phyloP scores from a whole-genome alignment of 2,888 invertebrate species.

The Chalcis sispes region DNA sequence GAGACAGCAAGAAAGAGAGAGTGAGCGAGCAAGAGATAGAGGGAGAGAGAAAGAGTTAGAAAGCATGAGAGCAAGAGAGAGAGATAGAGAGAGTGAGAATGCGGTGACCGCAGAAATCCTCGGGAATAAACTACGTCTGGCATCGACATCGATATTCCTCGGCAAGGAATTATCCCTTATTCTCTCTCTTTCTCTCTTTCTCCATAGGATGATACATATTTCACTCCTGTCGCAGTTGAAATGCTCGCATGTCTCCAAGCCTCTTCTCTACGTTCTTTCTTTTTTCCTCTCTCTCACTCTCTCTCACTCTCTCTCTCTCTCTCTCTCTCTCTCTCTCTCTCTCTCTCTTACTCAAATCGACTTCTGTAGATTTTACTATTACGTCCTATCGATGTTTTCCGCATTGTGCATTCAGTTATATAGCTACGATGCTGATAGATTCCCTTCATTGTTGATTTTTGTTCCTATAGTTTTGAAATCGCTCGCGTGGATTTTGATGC shows the following conservation, averaged over 20 bases:
- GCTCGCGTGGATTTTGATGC: no score
- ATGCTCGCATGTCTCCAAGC: not conserved
- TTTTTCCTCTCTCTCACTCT: no score
- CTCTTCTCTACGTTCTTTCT: no score
- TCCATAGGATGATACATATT: not conserved
- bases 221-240: not conserved
- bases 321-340: not conserved
- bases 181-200: no score
- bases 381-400: no score
- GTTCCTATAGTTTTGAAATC: no score
- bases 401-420: no score
- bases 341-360: not conserved
- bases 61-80: not conserved
- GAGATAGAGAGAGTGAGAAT: slow-evolving; percentile 1
- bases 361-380: no score
- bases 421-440: no score
- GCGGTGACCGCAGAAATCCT: no score
- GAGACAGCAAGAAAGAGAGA: not conserved
- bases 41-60: not conserved
- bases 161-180: slow-evolving; percentile 38
- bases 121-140: slow-evolving; percentile 21
- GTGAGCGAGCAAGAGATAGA: not conserved
- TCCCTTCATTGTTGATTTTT: no score
- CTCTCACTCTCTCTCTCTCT: not conserved
- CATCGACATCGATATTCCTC: slow-evolving; percentile 31